Conservation (phyloP, 2,797 vertebrate species). For the Micropoecilia bifurca region DNA sequence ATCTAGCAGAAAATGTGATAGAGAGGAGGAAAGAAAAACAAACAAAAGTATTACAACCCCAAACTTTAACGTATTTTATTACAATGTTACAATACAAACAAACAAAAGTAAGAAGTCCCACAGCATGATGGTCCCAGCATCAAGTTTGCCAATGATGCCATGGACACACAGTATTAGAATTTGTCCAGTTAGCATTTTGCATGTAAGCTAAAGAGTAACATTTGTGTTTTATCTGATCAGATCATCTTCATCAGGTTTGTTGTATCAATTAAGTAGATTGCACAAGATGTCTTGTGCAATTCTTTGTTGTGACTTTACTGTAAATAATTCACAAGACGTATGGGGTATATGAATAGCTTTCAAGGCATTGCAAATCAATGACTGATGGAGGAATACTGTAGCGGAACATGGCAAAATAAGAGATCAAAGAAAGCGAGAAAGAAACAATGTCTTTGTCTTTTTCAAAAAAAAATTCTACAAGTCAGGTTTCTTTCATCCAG, state of each 20-base stretch:
- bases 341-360: neutral
- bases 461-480: slow-evolving; percentile 40
- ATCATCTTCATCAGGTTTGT: neutral
- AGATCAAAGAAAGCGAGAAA: slow-evolving; percentile 1
- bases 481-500: slow-evolving; percentile 41
- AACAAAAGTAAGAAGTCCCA: neutral
- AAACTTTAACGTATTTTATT: neutral
- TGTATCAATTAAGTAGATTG: neutral
- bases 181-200: neutral
- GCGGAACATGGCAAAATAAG: neutral
- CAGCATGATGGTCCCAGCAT: neutral
- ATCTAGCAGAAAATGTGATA: slow-evolving; percentile 66
- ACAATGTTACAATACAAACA: neutral
- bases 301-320: neutral
- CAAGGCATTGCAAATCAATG: neutral
- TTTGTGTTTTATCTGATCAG: neutral
- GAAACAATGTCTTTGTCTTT: neutral
- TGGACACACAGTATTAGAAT: neutral
- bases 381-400: slow-evolving; percentile 20
- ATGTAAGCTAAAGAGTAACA: neutral
- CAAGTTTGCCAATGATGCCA: neutral
- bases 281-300: neutral
- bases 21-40: neutral
- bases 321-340: neutral
- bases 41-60: neutral